Evolutionary conservation across 2,888 invertebrate genomes (phyloP).

Genomic region (Nezara viridula): DNA sequence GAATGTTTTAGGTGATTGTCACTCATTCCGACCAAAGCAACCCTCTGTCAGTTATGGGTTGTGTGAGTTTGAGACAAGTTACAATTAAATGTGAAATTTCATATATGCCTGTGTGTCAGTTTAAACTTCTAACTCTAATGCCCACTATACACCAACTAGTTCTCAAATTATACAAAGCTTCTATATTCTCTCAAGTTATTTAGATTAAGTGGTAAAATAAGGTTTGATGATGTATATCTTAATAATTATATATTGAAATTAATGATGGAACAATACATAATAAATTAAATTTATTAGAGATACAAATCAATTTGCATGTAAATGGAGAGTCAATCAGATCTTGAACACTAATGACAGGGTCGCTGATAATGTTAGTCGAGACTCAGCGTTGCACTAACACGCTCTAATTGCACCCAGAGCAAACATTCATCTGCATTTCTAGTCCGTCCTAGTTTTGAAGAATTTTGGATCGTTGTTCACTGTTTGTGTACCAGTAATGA

Average conservation of each 20-base stretch:
- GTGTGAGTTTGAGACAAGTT: not conserved
- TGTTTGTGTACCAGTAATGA: not conserved
- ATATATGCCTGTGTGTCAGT: not conserved
- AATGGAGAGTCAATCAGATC: not conserved
- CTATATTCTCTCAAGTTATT: too few species aligned
- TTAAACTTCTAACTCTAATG: not conserved
- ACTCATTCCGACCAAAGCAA: not conserved
- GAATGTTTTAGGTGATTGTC: not conserved
- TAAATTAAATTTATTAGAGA: not conserved
- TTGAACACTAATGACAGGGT: not conserved
- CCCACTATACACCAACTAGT: too few species aligned
- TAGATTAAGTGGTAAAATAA: too few species aligned
- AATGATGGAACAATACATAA: not conserved
- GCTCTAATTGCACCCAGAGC: not conserved
- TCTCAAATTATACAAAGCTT: too few species aligned
- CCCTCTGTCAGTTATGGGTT: not conserved
- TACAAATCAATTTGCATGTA: not conserved
- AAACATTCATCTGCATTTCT: conserved; percentile 37
- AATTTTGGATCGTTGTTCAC: not conserved
- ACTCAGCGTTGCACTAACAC: not conserved
- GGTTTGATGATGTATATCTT: too few species aligned
- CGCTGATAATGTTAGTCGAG: not conserved
- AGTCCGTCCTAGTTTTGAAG: not conserved
- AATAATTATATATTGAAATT: not conserved
- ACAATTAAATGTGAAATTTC: not conserved